Conservation (phyloP, 35 echinoderm and acorn worm species). For the Patiria miniata region DNA sequence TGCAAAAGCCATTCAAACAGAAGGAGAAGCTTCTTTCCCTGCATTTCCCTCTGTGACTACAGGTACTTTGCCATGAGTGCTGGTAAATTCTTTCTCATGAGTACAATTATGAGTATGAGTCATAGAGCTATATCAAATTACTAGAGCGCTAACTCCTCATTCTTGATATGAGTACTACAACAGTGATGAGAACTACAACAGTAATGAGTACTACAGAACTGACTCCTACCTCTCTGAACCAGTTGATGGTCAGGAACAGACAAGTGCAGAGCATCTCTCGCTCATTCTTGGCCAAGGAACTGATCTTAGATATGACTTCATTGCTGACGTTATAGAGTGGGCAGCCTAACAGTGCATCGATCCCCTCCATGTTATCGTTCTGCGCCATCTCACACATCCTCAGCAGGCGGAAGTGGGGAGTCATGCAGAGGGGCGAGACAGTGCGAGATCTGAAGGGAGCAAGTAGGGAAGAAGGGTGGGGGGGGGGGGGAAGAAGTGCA, state of each 20-base stretch:
- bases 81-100: too few relatives aligned
- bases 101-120: too few relatives aligned
- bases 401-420: slow-evolving; percentile 88
- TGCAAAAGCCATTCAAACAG: too few relatives aligned
- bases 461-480: background rate
- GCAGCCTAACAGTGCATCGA: slow-evolving; percentile 94
- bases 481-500: background rate
- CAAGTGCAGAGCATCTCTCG: slow-evolving; percentile 74
- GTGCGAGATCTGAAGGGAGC: slow-evolving; percentile 11
- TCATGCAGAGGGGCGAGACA: slow-evolving; percentile 76
- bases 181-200: too few relatives aligned
- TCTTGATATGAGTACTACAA: too few relatives aligned
- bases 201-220: too few relatives aligned
- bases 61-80: too few relatives aligned
- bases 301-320: slow-evolving; percentile 62
- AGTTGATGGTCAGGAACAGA: slow-evolving; percentile 75
- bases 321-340: slow-evolving; percentile 75
- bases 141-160: too few relatives aligned
- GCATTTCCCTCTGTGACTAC: too few relatives aligned
- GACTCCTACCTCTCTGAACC: slow-evolving; percentile 90
- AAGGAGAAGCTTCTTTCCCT: too few relatives aligned
- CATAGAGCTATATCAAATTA: too few relatives aligned
- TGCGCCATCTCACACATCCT: slow-evolving; percentile 73
- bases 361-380: slow-evolving; percentile 75
- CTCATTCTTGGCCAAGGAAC: slow-evolving; percentile 59